Base-by-base conservation (phyloP, 2,888 invertebrate genomes). In the Eledona agricola region DNA sequence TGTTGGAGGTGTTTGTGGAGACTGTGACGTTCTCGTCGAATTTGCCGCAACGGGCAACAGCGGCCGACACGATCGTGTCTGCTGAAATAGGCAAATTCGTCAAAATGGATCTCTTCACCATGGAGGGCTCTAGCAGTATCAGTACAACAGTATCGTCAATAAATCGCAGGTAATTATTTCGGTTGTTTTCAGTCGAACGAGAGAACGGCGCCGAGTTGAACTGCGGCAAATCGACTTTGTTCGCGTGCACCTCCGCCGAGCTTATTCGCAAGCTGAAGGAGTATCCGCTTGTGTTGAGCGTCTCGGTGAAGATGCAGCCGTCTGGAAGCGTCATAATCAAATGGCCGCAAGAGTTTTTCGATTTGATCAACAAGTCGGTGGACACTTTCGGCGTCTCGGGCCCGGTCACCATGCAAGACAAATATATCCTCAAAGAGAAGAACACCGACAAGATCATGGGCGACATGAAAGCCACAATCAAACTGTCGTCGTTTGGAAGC, bases 171-270 rank as follows among this genome's bases (percentile, higher is more conserved):
- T 5, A 19, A 19, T 19, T 5, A 5, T 35, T 4, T 12, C 13
- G 7, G 22, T 17, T 5, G 5, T 10, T 46, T 13, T 13, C 19
- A 32, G 28, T 10, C 10, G 40, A 25, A 51, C 7, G 26, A 5
- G 19, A 42, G 13, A 77, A 32, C 70, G 77, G 34, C 6, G 25
- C 70, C 69, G 67, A 32, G 70, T 80, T 69, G 69, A 80, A 78
- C 69, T 78, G 51, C 75, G 83, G 72, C 3, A 81, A 81, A 76
- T 82, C 83, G 1, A 78, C 76, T 62, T 61, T 83, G 10, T 83
- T 83, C 42, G 75, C 81, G 3, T 77, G 78, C 11, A 78, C 76
- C 38, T 75, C 81, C 2, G 78, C 79, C 23, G 77, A 77, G 1
- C 67, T 83, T 6, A 68, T 79, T 1, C 69, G 75, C 58, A 75